Conservation (phyloP, 2,888 invertebrate species). For the Frankliniella fusca region DNA sequence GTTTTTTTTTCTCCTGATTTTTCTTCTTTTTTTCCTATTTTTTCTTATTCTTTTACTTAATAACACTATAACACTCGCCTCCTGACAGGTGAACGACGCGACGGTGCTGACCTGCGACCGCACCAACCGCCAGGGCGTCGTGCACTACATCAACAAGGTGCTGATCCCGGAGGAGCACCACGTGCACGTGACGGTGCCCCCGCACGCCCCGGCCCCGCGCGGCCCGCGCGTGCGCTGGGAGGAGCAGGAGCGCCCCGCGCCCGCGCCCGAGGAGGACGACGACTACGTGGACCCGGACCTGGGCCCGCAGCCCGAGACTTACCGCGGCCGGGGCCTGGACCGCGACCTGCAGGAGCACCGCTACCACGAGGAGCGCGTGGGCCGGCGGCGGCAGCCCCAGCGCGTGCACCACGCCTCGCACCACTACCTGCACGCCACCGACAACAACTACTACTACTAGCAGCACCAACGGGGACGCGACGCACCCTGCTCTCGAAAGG, state of each 20-base stretch:
- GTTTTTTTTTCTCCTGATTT: not conserved
- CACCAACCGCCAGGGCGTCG: constrained; percentile 49
- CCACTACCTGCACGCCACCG: constrained; percentile 1
- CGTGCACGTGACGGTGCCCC: constrained; percentile 31
- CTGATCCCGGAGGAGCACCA: constrained; percentile 45
- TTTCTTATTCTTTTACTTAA: too few species aligned
- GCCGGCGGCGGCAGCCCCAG: not conserved
- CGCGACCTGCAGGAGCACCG: not conserved
- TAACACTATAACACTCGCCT: too few species aligned
- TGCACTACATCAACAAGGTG: constrained; percentile 50
- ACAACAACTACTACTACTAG: too few species aligned
- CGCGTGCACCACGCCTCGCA: not conserved
- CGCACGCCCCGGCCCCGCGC: constrained; percentile 27
- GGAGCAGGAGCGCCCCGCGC: constrained; percentile 8
- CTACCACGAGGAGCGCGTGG: constrained; percentile 7
- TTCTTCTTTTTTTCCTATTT: constrained; percentile 38
- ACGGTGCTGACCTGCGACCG: constrained; percentile 47
- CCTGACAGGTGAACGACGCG: constrained; percentile 48
- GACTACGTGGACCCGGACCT: constrained; percentile 22
- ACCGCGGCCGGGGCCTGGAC: not conserved
- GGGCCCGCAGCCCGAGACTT: not conserved
- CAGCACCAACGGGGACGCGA: too few species aligned
- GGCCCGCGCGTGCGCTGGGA: constrained; percentile 31
- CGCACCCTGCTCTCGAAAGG: too few species aligned
- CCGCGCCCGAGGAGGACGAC: constrained; percentile 7